Conservation (phyloP, 2,113 vertebrate species). For the Sylvietta virens region DNA sequence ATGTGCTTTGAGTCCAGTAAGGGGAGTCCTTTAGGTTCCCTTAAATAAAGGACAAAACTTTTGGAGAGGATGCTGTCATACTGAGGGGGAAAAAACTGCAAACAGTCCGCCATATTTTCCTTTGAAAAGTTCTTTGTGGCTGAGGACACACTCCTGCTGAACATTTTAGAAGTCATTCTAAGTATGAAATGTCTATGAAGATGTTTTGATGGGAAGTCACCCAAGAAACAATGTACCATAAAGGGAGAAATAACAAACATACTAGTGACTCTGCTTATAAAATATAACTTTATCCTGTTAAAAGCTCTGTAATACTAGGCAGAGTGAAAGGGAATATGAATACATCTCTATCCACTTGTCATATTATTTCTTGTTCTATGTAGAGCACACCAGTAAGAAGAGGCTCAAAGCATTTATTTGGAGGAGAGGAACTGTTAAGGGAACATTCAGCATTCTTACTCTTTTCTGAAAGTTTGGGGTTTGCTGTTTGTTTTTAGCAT, state of each 20-base stretch:
- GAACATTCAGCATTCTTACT: not conserved
- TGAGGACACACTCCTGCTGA: not conserved
- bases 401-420: not conserved
- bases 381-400: not conserved
- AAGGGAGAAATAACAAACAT: not conserved
- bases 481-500: not conserved
- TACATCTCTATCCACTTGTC: not conserved
- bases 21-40: not conserved
- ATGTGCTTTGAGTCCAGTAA: not conserved
- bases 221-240: not conserved
- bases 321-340: not conserved
- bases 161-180: not conserved
- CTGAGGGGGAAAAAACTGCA: fast-evolving
- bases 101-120: not conserved
- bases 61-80: not conserved
- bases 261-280: not conserved
- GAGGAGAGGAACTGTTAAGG: not conserved
- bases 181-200: not conserved
- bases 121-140: not conserved
- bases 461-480: not conserved
- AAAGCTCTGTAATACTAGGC: not conserved
- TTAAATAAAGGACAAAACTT: not conserved
- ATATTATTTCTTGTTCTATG: not conserved
- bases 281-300: not conserved
- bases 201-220: not conserved